phyloP scores from a whole-genome alignment of 2,888 invertebrate genomes.

The Hybos culiciformis region DNA sequence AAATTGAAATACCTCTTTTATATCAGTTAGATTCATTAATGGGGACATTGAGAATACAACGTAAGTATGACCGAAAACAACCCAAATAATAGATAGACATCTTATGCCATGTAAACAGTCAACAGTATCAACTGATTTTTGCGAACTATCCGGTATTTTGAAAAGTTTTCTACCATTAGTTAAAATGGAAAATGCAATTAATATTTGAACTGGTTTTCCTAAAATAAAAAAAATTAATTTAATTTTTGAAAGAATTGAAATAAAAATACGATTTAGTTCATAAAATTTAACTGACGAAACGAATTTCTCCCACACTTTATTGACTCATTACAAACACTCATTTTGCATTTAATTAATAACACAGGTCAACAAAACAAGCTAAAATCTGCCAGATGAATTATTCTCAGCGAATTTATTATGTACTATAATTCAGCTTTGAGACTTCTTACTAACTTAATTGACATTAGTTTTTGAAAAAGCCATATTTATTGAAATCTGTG shows the following conservation, averaged over 20 bases:
- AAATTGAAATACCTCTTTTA: conserved; percentile 2
- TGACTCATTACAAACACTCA: not conserved
- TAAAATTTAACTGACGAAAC: not conserved
- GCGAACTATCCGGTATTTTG: conserved; percentile 23
- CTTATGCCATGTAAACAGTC: conserved; percentile 36
- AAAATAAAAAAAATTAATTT: conserved; percentile 2
- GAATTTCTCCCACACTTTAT: not conserved
- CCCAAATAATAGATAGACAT: conserved; percentile 38
- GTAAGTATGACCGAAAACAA: conserved; percentile 35
- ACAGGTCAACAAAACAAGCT: no score
- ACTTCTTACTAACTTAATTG: no score
- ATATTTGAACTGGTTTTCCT: conserved; percentile 23
- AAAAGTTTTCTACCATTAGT: conserved; percentile 36
- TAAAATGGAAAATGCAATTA: conserved; percentile 32
- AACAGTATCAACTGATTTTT: conserved; percentile 31
- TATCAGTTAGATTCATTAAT: conserved; percentile 1
- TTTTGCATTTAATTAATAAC: no score
- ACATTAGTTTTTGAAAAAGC: no score
- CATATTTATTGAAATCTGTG: no score
- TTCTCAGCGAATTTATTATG: no score
- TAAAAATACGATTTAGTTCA: not conserved
- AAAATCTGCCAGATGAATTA: no score
- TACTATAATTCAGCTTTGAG: no score
- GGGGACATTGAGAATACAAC: not conserved
- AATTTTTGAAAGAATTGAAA: conserved; percentile 22